Conservation (phyloP, 2,888 invertebrate species). For the Agrotis segetum region DNA sequence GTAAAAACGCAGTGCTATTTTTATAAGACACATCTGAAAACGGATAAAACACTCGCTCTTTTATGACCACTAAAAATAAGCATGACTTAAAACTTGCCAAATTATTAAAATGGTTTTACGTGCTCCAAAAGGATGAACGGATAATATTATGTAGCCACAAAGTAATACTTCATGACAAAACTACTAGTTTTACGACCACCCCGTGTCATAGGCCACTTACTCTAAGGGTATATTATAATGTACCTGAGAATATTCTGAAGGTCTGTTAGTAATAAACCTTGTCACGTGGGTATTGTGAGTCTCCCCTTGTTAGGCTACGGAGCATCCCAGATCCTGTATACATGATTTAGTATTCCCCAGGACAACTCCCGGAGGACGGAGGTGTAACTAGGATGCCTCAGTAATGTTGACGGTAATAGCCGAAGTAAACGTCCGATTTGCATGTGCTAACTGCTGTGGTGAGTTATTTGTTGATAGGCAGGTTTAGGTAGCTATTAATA, state of each 20-base stretch:
- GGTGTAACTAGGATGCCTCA: constrained; percentile 52
- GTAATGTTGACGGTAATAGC: constrained; percentile 42
- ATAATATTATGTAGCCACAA: constrained; percentile 41
- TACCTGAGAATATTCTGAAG: constrained; percentile 45
- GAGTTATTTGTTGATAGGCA: constrained; percentile 18
- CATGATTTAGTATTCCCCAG: constrained; percentile 61
- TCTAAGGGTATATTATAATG: constrained; percentile 48
- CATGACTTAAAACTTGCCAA: constrained; percentile 16
- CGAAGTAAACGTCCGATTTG: constrained; percentile 51
- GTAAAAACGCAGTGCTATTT: no score
- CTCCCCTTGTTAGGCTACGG: constrained; percentile 46
- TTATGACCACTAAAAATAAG: constrained; percentile 1
- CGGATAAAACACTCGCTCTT: background rate
- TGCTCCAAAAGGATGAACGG: constrained; percentile 19
- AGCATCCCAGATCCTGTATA: constrained; percentile 51
- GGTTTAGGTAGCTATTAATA: background rate
- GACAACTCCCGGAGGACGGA: constrained; percentile 40
- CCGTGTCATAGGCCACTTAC: constrained; percentile 50
- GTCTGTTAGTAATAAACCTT: constrained; percentile 49
- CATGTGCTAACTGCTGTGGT: constrained; percentile 29
- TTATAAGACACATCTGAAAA: no score
- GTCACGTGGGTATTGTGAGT: constrained; percentile 49
- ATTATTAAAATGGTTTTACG: constrained; percentile 48
- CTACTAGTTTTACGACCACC: constrained; percentile 49
- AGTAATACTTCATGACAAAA: constrained; percentile 54